Conservation (phyloP, 2,888 invertebrate genomes). For the Hypomecis atomaria region DNA sequence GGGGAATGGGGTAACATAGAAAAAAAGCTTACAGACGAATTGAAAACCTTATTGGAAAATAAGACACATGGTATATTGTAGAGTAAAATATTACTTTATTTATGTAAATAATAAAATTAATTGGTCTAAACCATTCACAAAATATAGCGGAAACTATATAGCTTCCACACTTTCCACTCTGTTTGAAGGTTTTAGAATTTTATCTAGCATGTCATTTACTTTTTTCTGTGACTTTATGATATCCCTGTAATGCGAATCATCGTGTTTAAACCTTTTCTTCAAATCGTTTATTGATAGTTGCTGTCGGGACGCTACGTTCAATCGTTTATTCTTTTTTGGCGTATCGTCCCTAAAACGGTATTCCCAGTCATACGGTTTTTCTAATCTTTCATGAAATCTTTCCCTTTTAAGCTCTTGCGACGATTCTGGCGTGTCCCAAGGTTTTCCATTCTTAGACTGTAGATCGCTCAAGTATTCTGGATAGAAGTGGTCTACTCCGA, state of each 20-base stretch:
- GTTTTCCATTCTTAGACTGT: slow-evolving; percentile 13
- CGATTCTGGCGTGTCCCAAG: slow-evolving; percentile 19
- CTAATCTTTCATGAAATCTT: slow-evolving; percentile 65
- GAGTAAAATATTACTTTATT: no score
- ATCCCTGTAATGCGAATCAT: slow-evolving; percentile 67
- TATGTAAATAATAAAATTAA: no score
- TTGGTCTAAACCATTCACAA: neutral
- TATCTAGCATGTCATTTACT: slow-evolving; percentile 73
- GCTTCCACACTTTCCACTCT: slow-evolving; percentile 57
- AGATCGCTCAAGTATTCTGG: slow-evolving; percentile 23
- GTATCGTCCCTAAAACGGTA: slow-evolving; percentile 31
- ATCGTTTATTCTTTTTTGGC: slow-evolving; percentile 44
- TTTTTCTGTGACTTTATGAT: slow-evolving; percentile 73
- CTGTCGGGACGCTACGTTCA: slow-evolving; percentile 57
- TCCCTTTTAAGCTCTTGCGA: slow-evolving; percentile 35
- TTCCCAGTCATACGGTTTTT: slow-evolving; percentile 42
- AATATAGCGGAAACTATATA: neutral
- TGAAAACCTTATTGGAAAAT: no score
- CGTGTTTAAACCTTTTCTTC: slow-evolving; percentile 51
- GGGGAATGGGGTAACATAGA: no score
- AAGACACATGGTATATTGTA: no score
- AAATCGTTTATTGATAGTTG: slow-evolving; percentile 57
- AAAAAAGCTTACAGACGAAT: no score
- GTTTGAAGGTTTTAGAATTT: slow-evolving; percentile 60
- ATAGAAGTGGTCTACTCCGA: slow-evolving; percentile 23